Base-by-base conservation (phyloP, 37 sponge, comb jelly and placozoan species). In the Axinella damicornis region DNA sequence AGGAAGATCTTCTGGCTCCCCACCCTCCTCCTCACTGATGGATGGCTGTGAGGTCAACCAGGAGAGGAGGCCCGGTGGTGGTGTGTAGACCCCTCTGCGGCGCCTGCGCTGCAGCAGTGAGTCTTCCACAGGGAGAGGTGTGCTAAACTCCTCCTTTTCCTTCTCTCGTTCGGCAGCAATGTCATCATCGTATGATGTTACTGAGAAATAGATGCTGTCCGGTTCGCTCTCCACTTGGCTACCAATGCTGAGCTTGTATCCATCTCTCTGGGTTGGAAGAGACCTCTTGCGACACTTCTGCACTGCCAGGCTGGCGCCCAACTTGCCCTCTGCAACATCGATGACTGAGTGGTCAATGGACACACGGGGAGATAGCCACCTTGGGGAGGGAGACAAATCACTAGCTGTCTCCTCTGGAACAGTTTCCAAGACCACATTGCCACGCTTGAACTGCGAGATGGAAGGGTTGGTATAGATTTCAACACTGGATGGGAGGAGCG, bases 351-450 rank as follows among this genome's bases (percentile, higher is more conserved):
- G 85, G 54, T 88, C 89, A 55, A 93, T 68, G 37, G 94, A 93
- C 13, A 84, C 77, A 0, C 83, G 77, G 19, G 94, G 94, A n/a
- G 94, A 93, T 33, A 82, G 22, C 76, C 74, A 74, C 19, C 90
- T 57, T 1, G 94, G 94, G 17, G 83, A 81, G 0, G 94, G 87
- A n/a, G 94, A 93, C 28, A 93, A 68, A 40, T 93, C 88, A 38
- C 90, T 93, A 28, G 87, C 94, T n/a, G 94, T 93, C 60, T 93
- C 94, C 35, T 93, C 94, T 0, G 77, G 72, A 15, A 93, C 94
- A 37, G 94, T 85, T 25, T 93, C 94, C 60, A 93, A 71, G 14
- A 28, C 20, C 12, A 41, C 69, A 36, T 39, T 62, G 19, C 24
- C 57, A 25, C 31, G 35, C 18, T 57, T 32, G 28, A 74, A 65